Base-by-base conservation (phyloP, 1,140 invertebrate species). In the Drosophila persimilis region DNA sequence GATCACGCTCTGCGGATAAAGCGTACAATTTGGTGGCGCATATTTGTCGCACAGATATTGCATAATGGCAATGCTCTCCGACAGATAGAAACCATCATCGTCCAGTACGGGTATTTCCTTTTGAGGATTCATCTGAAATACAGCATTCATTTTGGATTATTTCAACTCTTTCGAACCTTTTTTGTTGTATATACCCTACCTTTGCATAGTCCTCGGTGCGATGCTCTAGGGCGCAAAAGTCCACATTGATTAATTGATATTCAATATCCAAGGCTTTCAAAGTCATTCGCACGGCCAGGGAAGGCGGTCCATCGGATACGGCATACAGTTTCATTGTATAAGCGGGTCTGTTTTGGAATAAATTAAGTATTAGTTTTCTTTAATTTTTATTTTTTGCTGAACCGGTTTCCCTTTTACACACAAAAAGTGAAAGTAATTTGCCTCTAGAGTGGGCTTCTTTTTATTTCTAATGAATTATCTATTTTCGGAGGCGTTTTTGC, bases 81-180 rank as follows among this genome's bases (percentile, higher is more conserved):
- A 93, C 46, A 96, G 91, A 56, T 93, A 92, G 73, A 96, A 95
- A 17, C 95, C 95, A 75, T 94, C 92, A 71, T 96, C 95, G 52
- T 96, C 94, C 54, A 96, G 88, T 0, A 95, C 94, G 0, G 95
- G 95, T 71, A 96, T 95, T 92, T 96, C 95, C 90, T 95, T 95
- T 92, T 96, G 95, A 3, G 95, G 95, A 92, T 96, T 96, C 91
- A 95, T 93, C 95, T 96, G 84, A 41, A 92, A 39, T 2, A 11
- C 3, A 31, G 11, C 11, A 22, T 51, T 56, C 35, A 64, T 61
- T 20, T 0, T n/a, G 17, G 7, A 31, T 56, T 29, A 11, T 24
- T 17, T 31, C 24, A 1, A 3, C 20, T 44, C 17, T 31, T 4
- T 39, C 2, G 2, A 22, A 5, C 13, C 17, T n/a, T 50, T 55